phyloP scores from a whole-genome alignment of 1,140 invertebrate species.

The Chironomus tepperi region DNA sequence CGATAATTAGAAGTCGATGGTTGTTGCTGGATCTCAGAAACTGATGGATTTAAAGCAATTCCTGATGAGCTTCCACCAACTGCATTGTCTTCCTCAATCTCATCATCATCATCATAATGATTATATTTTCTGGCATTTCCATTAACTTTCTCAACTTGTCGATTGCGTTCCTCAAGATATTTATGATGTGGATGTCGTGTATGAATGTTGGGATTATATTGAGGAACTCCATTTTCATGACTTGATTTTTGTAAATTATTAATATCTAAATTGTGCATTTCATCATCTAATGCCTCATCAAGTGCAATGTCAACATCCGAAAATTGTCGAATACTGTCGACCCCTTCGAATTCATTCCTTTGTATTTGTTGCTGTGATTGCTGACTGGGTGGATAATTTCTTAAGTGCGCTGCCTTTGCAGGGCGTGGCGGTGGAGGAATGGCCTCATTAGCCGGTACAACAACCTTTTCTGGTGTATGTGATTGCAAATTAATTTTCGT shows the following conservation, averaged over 20 bases:
- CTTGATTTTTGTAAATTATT: slow-evolving; percentile 7
- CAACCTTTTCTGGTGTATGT: slow-evolving; percentile 25
- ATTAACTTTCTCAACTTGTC: not conserved
- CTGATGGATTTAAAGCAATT: not conserved
- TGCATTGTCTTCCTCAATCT: not conserved
- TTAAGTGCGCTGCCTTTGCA: slow-evolving; percentile 37
- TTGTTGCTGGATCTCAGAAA: not conserved
- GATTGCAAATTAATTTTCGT: slow-evolving; percentile 24
- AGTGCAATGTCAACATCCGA: slow-evolving; percentile 29
- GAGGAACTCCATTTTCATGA: not conserved
- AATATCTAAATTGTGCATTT: slow-evolving; percentile 9
- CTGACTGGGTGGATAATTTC: slow-evolving; percentile 25
- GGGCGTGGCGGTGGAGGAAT: slow-evolving; percentile 30
- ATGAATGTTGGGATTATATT: slow-evolving; percentile 16
- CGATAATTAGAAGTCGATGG: not conserved
- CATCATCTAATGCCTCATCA: slow-evolving; percentile 22
- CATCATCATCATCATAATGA: slow-evolving; percentile 19
- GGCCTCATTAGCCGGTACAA: not conserved
- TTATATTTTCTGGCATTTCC: not conserved
- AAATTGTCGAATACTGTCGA: slow-evolving; percentile 35
- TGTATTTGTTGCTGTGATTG: no score
- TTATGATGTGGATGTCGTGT: slow-evolving; percentile 15
- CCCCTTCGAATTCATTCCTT: not conserved
- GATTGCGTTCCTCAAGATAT: not conserved
- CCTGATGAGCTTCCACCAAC: not conserved